Conservation (phyloP, 1,140 invertebrate genomes). For the Antheraea pernyi region DNA sequence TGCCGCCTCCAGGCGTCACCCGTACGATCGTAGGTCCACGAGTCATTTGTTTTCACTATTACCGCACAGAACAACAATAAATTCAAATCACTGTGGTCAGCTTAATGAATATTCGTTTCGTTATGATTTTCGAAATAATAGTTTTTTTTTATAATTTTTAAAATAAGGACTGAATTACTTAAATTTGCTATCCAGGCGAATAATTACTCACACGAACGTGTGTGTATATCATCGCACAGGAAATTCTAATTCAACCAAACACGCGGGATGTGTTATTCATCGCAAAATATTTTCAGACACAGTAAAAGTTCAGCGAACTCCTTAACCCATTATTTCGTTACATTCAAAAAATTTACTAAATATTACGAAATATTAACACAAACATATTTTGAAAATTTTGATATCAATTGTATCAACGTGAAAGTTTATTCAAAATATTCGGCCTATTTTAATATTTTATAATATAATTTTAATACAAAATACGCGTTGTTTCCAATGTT, state of each 20-base stretch:
- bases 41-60: constrained; percentile 44
- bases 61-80: constrained; percentile 14
- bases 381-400: neutral
- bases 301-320: constrained; percentile 62
- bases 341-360: constrained; percentile 5
- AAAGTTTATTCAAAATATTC: neutral
- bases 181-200: neutral
- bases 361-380: neutral
- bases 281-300: constrained; percentile 65
- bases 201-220: neutral
- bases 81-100: neutral
- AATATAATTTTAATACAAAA: constrained; percentile 13
- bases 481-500: constrained; percentile 31
- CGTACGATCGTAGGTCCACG: constrained; percentile 69
- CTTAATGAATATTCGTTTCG: neutral
- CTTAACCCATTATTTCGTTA: constrained; percentile 30
- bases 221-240: constrained; percentile 26
- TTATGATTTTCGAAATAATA: neutral
- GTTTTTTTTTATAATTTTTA: neutral
- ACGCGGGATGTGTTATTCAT: constrained; percentile 61
- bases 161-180: neutral
- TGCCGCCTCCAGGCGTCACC: constrained; percentile 50
- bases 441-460: neutral
- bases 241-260: constrained; percentile 44
- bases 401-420: neutral